Evolutionary conservation across 2,888 invertebrate species (phyloP).

Genomic region (Agapetus fuscipes): DNA sequence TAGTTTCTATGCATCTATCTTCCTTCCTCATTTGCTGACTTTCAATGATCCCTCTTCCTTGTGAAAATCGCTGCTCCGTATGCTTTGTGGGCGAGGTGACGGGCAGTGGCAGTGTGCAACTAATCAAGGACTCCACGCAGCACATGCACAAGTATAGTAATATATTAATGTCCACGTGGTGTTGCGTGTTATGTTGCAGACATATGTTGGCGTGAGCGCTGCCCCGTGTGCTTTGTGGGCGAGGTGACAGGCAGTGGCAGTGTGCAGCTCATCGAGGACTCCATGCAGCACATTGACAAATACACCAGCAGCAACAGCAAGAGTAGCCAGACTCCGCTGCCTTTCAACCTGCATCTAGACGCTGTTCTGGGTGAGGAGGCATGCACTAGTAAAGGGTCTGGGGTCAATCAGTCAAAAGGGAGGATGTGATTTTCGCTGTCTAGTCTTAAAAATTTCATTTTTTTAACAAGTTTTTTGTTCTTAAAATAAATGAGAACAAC

Average conservation of each 20-base stretch:
- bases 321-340: constrained; percentile 48
- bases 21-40: too few species aligned
- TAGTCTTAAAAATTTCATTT: neutral
- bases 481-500: too few species aligned
- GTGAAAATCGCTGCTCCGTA: constrained; percentile 87
- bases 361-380: constrained; percentile 67
- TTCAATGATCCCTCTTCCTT: too few species aligned
- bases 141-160: constrained; percentile 32
- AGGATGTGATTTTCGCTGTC: too few species aligned
- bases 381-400: too few species aligned
- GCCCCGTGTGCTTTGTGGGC: constrained; percentile 89
- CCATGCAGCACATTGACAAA: constrained; percentile 35
- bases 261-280: constrained; percentile 58
- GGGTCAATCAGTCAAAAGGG: too few species aligned
- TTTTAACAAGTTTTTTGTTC: too few species aligned
- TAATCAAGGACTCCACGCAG: constrained; percentile 53
- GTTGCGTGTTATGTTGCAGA: too few species aligned
- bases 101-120: constrained; percentile 67
- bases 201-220: constrained; percentile 80
- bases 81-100: constrained; percentile 90
- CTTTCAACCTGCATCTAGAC: constrained; percentile 83
- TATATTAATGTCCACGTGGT: too few species aligned
- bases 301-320: constrained; percentile 34
- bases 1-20: too few species aligned
- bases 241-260: constrained; percentile 80